Conservation (phyloP, 2,888 invertebrate genomes). For the Synergus umbraculus region DNA sequence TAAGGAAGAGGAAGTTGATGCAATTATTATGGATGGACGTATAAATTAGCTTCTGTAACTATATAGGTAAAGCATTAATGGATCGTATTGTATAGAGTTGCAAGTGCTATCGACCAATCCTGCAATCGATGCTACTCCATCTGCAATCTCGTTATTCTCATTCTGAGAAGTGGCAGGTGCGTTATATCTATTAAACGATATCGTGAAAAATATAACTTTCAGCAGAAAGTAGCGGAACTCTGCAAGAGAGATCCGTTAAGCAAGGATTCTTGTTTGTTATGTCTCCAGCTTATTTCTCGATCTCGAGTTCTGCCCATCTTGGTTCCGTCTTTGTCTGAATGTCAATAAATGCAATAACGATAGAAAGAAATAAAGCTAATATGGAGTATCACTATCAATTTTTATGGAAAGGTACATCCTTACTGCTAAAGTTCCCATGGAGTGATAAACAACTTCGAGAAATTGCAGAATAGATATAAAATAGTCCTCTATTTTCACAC, state of each 20-base stretch:
- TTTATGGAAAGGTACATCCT: constrained; percentile 18
- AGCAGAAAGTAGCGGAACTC: constrained; percentile 28
- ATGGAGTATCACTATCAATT: not conserved
- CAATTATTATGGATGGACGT: constrained; percentile 23
- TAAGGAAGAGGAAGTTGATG: constrained; percentile 15
- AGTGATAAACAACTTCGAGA: constrained; percentile 7
- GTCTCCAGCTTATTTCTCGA: not conserved
- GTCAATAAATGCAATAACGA: constrained; percentile 32
- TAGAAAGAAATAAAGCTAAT: constrained; percentile 10
- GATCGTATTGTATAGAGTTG: constrained; percentile 3
- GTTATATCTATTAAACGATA: constrained; percentile 32
- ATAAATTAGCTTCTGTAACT: constrained; percentile 13
- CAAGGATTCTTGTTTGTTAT: constrained; percentile 32
- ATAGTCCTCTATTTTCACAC: not conserved
- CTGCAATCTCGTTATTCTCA: constrained; percentile 12
- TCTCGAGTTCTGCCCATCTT: not conserved
- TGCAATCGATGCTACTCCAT: constrained; percentile 23
- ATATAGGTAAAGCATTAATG: constrained; percentile 17
- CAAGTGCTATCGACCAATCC: not conserved
- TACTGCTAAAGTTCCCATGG: constrained; percentile 1
- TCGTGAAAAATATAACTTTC: constrained; percentile 38
- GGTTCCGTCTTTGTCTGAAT: not conserved
- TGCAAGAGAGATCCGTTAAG: constrained; percentile 27
- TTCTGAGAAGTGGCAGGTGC: constrained; percentile 33
- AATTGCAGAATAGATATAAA: not conserved